Evolutionary conservation across 1,140 invertebrate genomes (phyloP).

Genomic region (Capitella teleta): DNA sequence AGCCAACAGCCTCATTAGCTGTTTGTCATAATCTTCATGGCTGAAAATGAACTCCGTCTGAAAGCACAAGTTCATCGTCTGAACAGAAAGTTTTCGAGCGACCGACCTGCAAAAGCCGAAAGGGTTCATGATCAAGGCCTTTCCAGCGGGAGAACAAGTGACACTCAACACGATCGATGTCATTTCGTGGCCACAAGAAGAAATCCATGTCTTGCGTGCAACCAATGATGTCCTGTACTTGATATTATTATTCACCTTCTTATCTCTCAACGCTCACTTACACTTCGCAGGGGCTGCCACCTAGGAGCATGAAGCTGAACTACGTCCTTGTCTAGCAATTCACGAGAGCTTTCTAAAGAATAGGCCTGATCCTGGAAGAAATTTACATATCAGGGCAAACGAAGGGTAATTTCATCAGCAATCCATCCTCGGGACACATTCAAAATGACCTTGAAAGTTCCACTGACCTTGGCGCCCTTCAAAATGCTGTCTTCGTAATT

Average conservation of each 20-base stretch:
- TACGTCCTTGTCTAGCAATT: conserved; percentile 37
- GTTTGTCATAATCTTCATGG: conserved; percentile 30
- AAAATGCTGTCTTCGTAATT: conserved; percentile 39
- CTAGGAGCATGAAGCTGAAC: conserved; percentile 38
- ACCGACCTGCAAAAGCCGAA: conserved; percentile 27
- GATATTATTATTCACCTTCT: background rate
- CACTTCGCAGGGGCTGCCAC: conserved; percentile 35
- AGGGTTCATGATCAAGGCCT: conserved; percentile 22
- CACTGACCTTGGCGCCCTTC: conserved; percentile 33
- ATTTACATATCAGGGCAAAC: background rate
- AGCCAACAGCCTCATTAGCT: conserved; percentile 24
- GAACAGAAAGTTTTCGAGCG: background rate
- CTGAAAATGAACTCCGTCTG: conserved; percentile 22
- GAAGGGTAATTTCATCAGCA: background rate
- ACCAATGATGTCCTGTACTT: conserved; percentile 30
- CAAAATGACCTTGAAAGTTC: background rate
- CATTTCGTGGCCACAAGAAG: conserved; percentile 38
- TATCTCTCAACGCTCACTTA: conserved; percentile 10
- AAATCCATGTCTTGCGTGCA: conserved; percentile 37
- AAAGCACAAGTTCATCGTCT: conserved; percentile 3
- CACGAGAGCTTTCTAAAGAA: conserved; percentile 32
- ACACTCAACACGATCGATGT: conserved; percentile 36
- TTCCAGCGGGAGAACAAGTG: conserved; percentile 39
- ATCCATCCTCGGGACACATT: background rate
- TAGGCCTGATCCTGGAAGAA: conserved; percentile 31